Conservation (phyloP, 2,888 invertebrate species). For the Rhaphigaster nebulosa region DNA sequence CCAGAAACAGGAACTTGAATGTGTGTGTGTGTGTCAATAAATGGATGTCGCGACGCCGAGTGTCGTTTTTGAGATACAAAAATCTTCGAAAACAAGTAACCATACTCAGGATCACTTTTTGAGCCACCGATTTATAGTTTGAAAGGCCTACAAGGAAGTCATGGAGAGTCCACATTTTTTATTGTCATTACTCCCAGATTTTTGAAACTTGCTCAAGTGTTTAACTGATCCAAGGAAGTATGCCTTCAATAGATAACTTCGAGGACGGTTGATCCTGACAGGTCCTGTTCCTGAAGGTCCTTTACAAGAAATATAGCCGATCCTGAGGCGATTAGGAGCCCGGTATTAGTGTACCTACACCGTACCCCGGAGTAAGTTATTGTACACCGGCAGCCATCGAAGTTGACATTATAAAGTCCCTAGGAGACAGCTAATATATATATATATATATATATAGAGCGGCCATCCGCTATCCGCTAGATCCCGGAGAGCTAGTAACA, state of each 20-base stretch:
- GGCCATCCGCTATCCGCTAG: neutral
- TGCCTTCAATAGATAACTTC: neutral
- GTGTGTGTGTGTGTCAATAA: too few relatives aligned
- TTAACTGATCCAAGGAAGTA: neutral
- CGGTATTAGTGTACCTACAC: too few relatives aligned
- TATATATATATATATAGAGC: neutral
- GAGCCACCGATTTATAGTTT: too few relatives aligned
- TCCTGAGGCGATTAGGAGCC: neutral
- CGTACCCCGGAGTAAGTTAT: neutral
- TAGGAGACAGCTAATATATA: neutral
- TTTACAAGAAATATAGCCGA: neutral
- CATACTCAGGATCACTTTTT: too few relatives aligned
- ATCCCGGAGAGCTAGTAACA: too few relatives aligned
- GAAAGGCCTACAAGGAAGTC: too few relatives aligned
- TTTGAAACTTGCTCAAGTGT: neutral
- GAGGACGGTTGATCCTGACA: neutral
- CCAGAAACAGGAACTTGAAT: too few relatives aligned
- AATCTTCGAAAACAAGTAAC: too few relatives aligned
- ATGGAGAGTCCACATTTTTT: too few relatives aligned
- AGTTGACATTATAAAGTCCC: conserved; percentile 3
- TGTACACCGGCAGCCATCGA: neutral
- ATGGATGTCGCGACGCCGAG: too few relatives aligned
- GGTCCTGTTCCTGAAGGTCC: neutral
- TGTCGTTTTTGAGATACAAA: too few relatives aligned
- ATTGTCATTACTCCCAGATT: neutral